Evolutionary conservation across 2,797 vertebrate species (phyloP).

Genomic region (Mallotus villosus): DNA sequence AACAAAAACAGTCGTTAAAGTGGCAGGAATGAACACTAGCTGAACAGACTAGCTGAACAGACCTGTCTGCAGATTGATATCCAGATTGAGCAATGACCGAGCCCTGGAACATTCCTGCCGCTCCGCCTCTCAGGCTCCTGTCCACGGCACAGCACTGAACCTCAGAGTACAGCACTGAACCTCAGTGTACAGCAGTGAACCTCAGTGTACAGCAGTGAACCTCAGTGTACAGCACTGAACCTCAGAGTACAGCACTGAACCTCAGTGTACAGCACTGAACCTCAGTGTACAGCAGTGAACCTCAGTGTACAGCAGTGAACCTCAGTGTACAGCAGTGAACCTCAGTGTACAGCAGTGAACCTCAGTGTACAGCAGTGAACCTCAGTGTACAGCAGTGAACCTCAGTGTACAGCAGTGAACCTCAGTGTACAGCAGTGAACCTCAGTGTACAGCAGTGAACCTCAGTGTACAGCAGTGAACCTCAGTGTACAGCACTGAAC

Average conservation of each 20-base stretch:
- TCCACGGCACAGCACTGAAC: constrained; percentile 57
- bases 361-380: constrained; percentile 30
- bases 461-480: constrained; percentile 30
- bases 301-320: constrained; percentile 30
- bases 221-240: constrained; percentile 29
- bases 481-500: no score
- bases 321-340: constrained; percentile 30
- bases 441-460: constrained; percentile 30
- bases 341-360: constrained; percentile 30
- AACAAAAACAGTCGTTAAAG: constrained; percentile 49
- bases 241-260: constrained; percentile 29
- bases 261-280: no score
- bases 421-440: constrained; percentile 30
- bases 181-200: no score
- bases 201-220: constrained; percentile 30
- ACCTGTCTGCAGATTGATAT: constrained; percentile 59
- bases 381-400: constrained; percentile 30
- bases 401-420: constrained; percentile 30
- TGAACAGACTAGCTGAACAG: constrained; percentile 71
- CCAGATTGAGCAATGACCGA: constrained; percentile 57
- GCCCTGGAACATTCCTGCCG: constrained; percentile 62
- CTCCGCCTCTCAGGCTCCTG: constrained; percentile 68
- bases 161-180: no score
- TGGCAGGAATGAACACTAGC: constrained; percentile 65
- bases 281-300: no score